Evolutionary conservation across 2,888 invertebrate species (phyloP).

Genomic region (Crepidodera aurea): DNA sequence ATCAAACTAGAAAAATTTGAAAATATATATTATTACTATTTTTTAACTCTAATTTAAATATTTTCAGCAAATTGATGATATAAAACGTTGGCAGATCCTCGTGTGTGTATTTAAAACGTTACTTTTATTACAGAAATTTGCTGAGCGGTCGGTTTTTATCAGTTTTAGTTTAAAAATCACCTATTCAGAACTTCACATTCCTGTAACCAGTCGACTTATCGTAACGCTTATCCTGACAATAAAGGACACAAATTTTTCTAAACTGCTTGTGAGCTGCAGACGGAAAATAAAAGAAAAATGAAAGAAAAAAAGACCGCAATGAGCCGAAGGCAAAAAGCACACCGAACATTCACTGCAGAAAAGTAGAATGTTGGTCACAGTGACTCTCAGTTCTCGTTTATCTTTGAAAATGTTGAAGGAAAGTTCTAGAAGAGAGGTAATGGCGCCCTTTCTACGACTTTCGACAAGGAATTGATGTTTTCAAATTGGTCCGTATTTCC

Average conservation of each 20-base stretch:
- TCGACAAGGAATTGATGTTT: constrained; percentile 40
- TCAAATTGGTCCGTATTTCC: constrained; percentile 31
- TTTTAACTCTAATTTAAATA: too few species aligned
- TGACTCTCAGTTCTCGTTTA: constrained; percentile 35
- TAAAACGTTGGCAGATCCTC: too few species aligned
- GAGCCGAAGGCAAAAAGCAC: constrained; percentile 33
- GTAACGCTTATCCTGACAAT: constrained; percentile 15
- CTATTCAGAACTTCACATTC: constrained; percentile 18
- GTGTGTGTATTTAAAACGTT: too few species aligned
- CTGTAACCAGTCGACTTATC: constrained; percentile 20
- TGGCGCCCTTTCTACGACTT: constrained; percentile 38
- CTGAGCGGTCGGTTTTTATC: neutral
- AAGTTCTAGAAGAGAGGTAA: constrained; percentile 40
- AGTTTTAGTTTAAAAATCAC: constrained; percentile 12
- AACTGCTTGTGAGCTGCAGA: constrained; percentile 25
- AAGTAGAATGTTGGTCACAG: constrained; percentile 40
- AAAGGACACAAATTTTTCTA: constrained; percentile 23
- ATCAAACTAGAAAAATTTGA: too few species aligned
- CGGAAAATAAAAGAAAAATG: constrained; percentile 31
- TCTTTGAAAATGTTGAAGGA: constrained; percentile 7
- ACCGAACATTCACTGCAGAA: constrained; percentile 32
- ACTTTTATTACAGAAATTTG: neutral
- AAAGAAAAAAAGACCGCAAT: constrained; percentile 23
- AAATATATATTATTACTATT: too few species aligned
- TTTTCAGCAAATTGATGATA: too few species aligned